Conservation (phyloP, 2,797 vertebrate species). For the Sebastes baramenuke region DNA sequence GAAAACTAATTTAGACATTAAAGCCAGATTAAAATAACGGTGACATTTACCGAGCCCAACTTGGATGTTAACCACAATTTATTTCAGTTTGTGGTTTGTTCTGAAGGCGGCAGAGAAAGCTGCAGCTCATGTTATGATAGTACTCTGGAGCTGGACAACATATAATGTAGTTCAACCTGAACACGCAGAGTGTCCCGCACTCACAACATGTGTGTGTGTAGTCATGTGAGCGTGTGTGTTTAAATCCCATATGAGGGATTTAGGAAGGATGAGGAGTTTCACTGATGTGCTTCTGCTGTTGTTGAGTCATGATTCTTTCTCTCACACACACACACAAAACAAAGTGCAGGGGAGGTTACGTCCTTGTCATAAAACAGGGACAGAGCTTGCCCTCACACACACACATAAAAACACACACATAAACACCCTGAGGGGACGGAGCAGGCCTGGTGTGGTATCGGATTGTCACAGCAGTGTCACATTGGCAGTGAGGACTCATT, state of each 20-base stretch:
- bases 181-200: slow-evolving; percentile 6
- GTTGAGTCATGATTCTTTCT: slow-evolving; percentile 43
- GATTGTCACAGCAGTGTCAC: slow-evolving; percentile 72
- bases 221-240: slow-evolving; percentile 1
- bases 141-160: slow-evolving; percentile 8
- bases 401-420: slow-evolving; percentile 2
- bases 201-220: neutral
- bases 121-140: neutral
- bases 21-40: slow-evolving; percentile 35
- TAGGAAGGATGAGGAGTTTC: slow-evolving; percentile 51
- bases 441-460: slow-evolving; percentile 56
- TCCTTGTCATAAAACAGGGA: slow-evolving; percentile 68
- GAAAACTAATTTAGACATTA: slow-evolving; percentile 10
- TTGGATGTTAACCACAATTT: slow-evolving; percentile 25
- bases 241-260: slow-evolving; percentile 57
- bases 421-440: slow-evolving; percentile 42
- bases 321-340: slow-evolving; percentile 16
- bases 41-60: slow-evolving; percentile 31
- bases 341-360: slow-evolving; percentile 48
- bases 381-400: slow-evolving; percentile 8
- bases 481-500: slow-evolving; percentile 59
- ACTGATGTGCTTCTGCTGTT: slow-evolving; percentile 34
- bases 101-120: neutral
- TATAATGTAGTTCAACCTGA: slow-evolving; percentile 28
- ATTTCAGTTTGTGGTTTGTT: slow-evolving; percentile 21